Conservation (phyloP, 1,140 invertebrate species). For the Potamilus streckersoni region DNA sequence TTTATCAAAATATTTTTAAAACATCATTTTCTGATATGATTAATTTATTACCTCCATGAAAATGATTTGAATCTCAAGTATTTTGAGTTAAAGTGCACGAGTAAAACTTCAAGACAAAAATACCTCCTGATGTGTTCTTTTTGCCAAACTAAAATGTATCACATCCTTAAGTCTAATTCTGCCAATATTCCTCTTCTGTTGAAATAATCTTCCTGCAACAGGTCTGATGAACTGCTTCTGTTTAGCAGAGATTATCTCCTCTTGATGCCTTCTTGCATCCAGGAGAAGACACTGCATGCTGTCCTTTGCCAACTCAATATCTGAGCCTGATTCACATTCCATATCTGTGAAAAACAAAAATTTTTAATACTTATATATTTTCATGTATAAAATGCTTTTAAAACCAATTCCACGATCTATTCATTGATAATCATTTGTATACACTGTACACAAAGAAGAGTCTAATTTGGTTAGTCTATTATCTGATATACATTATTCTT, state of each 20-base stretch:
- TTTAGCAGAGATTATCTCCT: conserved; percentile 43
- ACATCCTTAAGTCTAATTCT: conserved; percentile 35
- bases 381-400: too few relatives aligned
- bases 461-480: too few relatives aligned
- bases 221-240: conserved; percentile 36
- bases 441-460: too few relatives aligned
- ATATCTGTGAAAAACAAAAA: too few relatives aligned
- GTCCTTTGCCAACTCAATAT: too few relatives aligned
- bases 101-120: too few relatives aligned
- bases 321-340: too few relatives aligned
- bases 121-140: too few relatives aligned
- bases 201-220: conserved; percentile 38
- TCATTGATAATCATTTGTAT: too few relatives aligned
- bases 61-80: not conserved
- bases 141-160: conserved; percentile 1
- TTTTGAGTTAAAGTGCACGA: not conserved
- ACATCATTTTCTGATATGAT: not conserved
- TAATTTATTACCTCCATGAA: not conserved
- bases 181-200: conserved; percentile 23
- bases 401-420: too few relatives aligned
- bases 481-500: too few relatives aligned
- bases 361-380: too few relatives aligned
- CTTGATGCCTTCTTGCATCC: conserved; percentile 44
- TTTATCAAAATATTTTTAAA: not conserved
- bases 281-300: not conserved